Conservation (phyloP, 1,140 invertebrate species). For the Drosophila arawakana region DNA sequence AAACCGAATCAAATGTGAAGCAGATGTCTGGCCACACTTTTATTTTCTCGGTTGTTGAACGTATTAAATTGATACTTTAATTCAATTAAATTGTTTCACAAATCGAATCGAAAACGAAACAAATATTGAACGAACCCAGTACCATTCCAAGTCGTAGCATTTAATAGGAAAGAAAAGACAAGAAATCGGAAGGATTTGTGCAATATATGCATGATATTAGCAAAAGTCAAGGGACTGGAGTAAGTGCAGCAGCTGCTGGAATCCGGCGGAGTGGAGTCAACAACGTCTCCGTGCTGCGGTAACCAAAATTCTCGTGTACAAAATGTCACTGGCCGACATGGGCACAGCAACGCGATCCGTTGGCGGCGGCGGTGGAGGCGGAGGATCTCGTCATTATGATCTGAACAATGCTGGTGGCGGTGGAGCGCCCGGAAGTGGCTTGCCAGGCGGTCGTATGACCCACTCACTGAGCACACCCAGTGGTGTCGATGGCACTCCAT, state of each 20-base stretch:
- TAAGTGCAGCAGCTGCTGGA: conserved; percentile 22
- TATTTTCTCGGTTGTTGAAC: conserved; percentile 45
- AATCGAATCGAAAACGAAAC: conserved; percentile 46
- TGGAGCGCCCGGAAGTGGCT: conserved; percentile 36
- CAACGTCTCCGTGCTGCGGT: conserved; percentile 29
- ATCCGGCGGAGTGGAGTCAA: background rate
- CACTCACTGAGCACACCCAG: conserved; percentile 93
- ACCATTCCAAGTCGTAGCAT: conserved; percentile 70
- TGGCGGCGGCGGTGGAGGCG: conserved; percentile 38
- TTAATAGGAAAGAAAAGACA: conserved; percentile 39
- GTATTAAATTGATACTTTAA: conserved; percentile 53
- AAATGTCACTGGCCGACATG: conserved; percentile 84
- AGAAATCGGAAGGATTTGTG: conserved; percentile 27
- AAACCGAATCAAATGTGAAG: conserved; percentile 66
- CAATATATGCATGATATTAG: conserved; percentile 51
- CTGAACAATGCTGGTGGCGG: conserved; percentile 37
- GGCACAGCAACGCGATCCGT: conserved; percentile 71
- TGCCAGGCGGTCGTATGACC: conserved; percentile 87
- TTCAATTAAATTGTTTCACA: conserved; percentile 48
- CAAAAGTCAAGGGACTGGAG: conserved; percentile 17
- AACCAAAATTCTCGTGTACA: conserved; percentile 80
- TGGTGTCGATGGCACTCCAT: conserved; percentile 91
- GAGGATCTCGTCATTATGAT: conserved; percentile 50
- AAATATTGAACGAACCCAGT: conserved; percentile 50
- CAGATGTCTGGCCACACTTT: conserved; percentile 60